Conservation (phyloP, 2,888 invertebrate species). For the Apocheima hispidaria region DNA sequence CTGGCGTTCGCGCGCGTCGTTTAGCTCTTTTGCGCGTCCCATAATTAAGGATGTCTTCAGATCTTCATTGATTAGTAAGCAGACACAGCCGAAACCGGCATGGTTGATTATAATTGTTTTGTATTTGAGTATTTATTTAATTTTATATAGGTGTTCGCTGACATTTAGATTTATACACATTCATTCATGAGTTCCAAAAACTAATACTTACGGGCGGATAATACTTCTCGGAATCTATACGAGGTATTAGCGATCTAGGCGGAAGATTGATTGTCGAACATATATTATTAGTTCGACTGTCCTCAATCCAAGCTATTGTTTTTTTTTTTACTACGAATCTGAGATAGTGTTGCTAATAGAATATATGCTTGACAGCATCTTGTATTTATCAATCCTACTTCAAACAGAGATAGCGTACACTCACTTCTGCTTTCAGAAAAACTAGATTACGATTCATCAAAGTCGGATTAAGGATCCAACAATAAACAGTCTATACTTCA, state of each 20-base stretch:
- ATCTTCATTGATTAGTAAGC: too few species aligned
- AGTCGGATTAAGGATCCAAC: constrained; percentile 6
- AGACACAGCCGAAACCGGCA: too few species aligned
- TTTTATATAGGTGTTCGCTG: not conserved
- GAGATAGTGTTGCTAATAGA: not conserved
- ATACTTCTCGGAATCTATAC: constrained; percentile 4
- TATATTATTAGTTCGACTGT: constrained; percentile 18
- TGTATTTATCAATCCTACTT: not conserved
- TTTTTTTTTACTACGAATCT: constrained; percentile 11
- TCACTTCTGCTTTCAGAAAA: not conserved
- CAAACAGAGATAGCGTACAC: not conserved
- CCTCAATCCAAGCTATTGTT: constrained; percentile 17
- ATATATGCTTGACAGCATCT: not conserved
- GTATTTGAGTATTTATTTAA: too few species aligned
- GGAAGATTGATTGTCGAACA: constrained; percentile 15
- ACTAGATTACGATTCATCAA: constrained; percentile 11
- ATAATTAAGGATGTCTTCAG: too few species aligned
- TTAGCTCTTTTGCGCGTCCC: too few species aligned
- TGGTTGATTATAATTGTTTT: too few species aligned
- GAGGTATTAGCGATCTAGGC: constrained; percentile 8
- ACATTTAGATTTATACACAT: not conserved
- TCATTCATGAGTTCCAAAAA: constrained; percentile 15
- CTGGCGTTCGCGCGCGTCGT: too few species aligned
- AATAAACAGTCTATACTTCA: not conserved
- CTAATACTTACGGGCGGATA: not conserved